Evolutionary conservation across 2,797 vertebrate species (phyloP).

Genomic region (Podarcis lilfordi): DNA sequence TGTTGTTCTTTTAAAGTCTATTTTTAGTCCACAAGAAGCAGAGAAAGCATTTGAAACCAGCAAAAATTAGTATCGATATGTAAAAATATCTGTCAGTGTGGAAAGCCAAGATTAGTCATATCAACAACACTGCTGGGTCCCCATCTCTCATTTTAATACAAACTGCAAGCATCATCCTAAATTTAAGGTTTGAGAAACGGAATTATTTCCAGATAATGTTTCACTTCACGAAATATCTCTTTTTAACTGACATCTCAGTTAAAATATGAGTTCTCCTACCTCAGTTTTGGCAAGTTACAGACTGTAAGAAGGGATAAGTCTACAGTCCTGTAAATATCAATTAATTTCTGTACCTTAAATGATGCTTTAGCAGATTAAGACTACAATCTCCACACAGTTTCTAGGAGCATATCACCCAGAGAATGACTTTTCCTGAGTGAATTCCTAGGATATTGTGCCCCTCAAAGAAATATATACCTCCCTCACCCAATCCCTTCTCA

Average conservation of each 20-base stretch:
- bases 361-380: constrained; percentile 8
- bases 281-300: neutral
- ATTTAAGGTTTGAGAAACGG: neutral
- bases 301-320: neutral
- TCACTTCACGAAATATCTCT: neutral
- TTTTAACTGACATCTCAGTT: neutral
- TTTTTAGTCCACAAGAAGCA: constrained; percentile 21
- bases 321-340: neutral
- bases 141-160: constrained; percentile 1
- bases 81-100: constrained; percentile 26
- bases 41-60: constrained; percentile 24
- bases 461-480: neutral
- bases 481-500: neutral
- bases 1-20: neutral
- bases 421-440: neutral
- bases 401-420: neutral
- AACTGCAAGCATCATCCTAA: neutral
- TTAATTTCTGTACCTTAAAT: constrained; percentile 7
- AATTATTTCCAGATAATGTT: neutral
- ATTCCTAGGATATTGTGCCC: neutral
- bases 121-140: constrained; percentile 2
- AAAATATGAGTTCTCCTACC: no score
- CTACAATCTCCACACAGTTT: neutral
- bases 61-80: constrained; percentile 9
- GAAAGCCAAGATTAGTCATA: constrained; percentile 22